Evolutionary conservation across 2,797 vertebrate genomes (phyloP).

Genomic region (Chelon labrosus): DNA sequence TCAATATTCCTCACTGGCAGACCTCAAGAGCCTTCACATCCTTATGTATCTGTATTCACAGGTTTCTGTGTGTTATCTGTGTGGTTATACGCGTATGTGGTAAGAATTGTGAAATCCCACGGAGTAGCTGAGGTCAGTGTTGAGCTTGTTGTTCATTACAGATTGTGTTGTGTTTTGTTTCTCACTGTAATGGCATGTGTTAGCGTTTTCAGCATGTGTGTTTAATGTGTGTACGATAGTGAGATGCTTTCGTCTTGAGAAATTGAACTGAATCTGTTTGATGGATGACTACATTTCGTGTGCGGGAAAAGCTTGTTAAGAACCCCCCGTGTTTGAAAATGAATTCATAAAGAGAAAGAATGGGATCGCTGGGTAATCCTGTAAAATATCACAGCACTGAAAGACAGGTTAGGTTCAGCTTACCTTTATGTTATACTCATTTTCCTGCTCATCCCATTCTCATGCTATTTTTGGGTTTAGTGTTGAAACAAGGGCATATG

Average conservation of each 20-base stretch:
- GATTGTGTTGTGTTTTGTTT: neutral
- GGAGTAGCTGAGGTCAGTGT: neutral
- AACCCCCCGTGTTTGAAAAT: constrained; percentile 27
- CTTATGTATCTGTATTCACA: constrained; percentile 20
- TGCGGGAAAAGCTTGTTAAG: constrained; percentile 25
- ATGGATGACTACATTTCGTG: constrained; percentile 16
- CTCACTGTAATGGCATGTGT: neutral
- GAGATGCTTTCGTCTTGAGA: constrained; percentile 5
- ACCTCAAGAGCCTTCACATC: constrained; percentile 27
- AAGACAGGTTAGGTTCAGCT: neutral
- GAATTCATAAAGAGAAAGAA: constrained; percentile 32
- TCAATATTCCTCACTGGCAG: constrained; percentile 35
- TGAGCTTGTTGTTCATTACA: neutral
- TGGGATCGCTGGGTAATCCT: constrained; percentile 6
- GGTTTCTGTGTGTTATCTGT: constrained; percentile 17
- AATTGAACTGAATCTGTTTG: constrained; percentile 20
- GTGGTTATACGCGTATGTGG: constrained; percentile 12
- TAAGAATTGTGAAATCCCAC: neutral
- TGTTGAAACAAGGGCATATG: neutral
- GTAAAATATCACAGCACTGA: constrained; percentile 13
- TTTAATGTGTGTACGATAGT: constrained; percentile 1
- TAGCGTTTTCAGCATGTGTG: constrained; percentile 1
- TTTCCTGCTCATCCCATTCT: neutral
- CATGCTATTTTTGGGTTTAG: neutral
- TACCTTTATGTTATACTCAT: neutral